Evolutionary conservation across 53 echinoderm and acorn worm species (phyloP).

Genomic region (Crossaster papposus): DNA sequence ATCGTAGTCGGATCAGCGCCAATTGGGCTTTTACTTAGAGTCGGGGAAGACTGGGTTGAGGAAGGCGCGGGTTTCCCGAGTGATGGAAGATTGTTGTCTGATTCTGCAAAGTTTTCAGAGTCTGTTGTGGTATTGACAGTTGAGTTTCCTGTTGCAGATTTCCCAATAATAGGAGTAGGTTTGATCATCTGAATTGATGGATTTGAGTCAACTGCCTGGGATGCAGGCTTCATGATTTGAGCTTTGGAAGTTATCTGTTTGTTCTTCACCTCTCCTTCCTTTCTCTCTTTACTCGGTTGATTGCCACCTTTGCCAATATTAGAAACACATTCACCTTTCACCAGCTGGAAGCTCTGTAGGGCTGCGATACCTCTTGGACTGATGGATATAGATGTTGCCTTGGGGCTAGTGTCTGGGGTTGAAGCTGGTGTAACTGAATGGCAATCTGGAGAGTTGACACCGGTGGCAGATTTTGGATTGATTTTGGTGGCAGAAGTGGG

Average conservation of each 20-base stretch:
- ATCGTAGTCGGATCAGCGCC: not conserved
- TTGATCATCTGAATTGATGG: not conserved
- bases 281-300: not conserved
- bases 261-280: not conserved
- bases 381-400: not conserved
- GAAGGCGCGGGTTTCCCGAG: not conserved
- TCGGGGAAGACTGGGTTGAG: not conserved
- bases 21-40: not conserved
- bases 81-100: not conserved
- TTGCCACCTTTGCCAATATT: not conserved
- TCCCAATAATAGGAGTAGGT: not conserved
- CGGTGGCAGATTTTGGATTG: constrained; percentile 40
- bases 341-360: constrained; percentile 48
- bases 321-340: not conserved
- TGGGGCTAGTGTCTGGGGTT: not conserved
- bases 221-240: not conserved
- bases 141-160: not conserved
- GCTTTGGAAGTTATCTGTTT: not conserved
- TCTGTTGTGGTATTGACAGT: not conserved
- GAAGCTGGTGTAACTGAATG: not conserved
- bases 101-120: not conserved
- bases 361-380: constrained; percentile 58
- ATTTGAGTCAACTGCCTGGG: not conserved
- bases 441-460: not conserved
- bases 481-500: constrained; percentile 40